Conservation (phyloP, 2,888 invertebrate genomes). For the Argyresthia albistria region DNA sequence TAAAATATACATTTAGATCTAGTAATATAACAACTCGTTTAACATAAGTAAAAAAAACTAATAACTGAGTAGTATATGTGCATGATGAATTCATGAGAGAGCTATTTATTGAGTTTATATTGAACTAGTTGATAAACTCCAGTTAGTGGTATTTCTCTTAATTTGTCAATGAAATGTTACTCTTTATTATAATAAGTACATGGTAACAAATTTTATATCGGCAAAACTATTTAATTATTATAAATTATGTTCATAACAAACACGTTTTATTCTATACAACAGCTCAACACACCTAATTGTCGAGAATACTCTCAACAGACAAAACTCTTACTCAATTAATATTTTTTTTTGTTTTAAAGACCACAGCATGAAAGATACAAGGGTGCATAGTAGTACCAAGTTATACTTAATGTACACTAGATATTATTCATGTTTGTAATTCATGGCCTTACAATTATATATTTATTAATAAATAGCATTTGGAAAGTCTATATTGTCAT, state of each 20-base stretch:
- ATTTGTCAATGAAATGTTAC: background rate
- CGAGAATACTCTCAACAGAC: conserved; percentile 1
- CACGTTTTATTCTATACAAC: conserved; percentile 36
- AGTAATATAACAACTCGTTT: conserved; percentile 22
- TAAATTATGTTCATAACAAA: conserved; percentile 31
- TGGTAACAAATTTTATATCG: conserved; percentile 17
- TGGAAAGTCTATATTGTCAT: conserved; percentile 62
- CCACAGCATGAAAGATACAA: conserved; percentile 9
- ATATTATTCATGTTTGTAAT: conserved; percentile 1
- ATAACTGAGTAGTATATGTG: background rate
- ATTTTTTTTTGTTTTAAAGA: background rate
- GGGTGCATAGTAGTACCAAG: conserved; percentile 4
- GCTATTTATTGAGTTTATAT: background rate
- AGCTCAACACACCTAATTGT: conserved; percentile 30
- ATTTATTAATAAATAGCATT: conserved; percentile 41
- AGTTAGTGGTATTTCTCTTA: too few relatives aligned
- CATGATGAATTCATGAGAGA: background rate
- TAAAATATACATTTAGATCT: conserved; percentile 33
- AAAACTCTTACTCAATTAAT: background rate
- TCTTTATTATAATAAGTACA: background rate
- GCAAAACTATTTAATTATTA: conserved; percentile 18
- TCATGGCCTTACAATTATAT: conserved; percentile 35
- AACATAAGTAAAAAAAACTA: background rate
- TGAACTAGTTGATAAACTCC: too few relatives aligned
- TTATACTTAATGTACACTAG: conserved; percentile 3